Evolutionary conservation across 2,113 vertebrate genomes (phyloP).

Genomic region (Geothlypis trichas): DNA sequence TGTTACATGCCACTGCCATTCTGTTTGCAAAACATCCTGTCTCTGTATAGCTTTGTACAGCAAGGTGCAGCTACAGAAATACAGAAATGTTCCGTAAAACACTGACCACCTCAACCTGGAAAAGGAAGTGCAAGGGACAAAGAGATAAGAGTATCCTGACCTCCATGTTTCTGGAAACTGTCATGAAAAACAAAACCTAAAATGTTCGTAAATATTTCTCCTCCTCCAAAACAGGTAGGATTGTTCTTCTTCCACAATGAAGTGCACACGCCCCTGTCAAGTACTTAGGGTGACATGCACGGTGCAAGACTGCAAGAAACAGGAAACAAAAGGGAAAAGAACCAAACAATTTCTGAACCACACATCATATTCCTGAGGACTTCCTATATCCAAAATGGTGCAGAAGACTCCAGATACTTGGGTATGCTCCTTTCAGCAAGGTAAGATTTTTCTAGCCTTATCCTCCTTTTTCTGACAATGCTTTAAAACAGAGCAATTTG

Average conservation of each 20-base stretch:
- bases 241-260: not conserved
- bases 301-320: not conserved
- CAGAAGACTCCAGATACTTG: not conserved
- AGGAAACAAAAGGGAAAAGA: not conserved
- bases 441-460: not conserved
- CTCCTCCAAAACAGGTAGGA: not conserved
- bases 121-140: not conserved
- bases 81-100: not conserved
- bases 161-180: fast-evolving
- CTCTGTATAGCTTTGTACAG: not conserved
- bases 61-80: not conserved
- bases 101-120: not conserved
- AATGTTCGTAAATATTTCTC: not conserved
- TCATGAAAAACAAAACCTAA: not conserved
- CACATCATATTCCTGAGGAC: fast-evolving
- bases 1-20: not conserved
- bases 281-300: not conserved
- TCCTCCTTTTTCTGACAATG: not conserved
- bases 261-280: not conserved
- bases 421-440: not conserved
- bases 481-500: not conserved
- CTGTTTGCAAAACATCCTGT: not conserved
- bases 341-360: not conserved
- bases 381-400: not conserved
- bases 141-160: not conserved